Evolutionary conservation across 2,888 invertebrate species (phyloP), one percentile per base, ranked within the genome.

Genomic region (Eupithecia pulchellata): DNA sequence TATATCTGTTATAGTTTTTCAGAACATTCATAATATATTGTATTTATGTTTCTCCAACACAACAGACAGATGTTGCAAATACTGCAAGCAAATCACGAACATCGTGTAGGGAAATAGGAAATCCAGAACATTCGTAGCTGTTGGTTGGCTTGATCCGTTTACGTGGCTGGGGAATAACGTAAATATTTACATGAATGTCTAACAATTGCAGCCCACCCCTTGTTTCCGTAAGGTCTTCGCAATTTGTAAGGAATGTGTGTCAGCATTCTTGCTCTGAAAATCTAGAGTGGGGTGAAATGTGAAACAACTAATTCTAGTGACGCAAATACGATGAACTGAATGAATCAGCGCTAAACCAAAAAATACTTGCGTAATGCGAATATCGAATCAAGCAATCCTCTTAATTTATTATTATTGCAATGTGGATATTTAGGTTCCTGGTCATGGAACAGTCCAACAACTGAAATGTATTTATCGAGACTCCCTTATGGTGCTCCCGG

Each of bases 61-160:
- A 67, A 61, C 61, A 66, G 66, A 66, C 34, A 69, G 42, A 20
- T 9, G 61, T 32, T 69, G 66, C 57, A 69, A 69, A 75, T 71
- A 72, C 52, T 66, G 72, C 61, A 64, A 65, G 71, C 69, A 72
- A 71, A 72, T 67, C 73, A 72, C 64, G 68, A 69, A 64, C 67
- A 42, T 66, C 72, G 68, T 75, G 75, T 52, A 25, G 4, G 25
- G 52, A 52, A 52, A 52, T 52, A 75, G 68, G 71, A 77, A 77
- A 79, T 77, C 74, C 75, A 64, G 74, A 71, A 73, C 76, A 77
- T 77, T 79, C 73, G 69, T 75, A 63, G 55, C 57, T 64, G 71
- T 66, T 66, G 55, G 66, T 77, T 61, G 70, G 70, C 70, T 72
- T 68, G 73, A 75, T 73, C 74, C 69, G 65, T 73, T 76, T 74